Percentiles rank a stretch among this genome's conserved stretches.
Conservation (phyloP, 2,797 vertebrate genomes). For the Bradypodion ventrale region DNA sequence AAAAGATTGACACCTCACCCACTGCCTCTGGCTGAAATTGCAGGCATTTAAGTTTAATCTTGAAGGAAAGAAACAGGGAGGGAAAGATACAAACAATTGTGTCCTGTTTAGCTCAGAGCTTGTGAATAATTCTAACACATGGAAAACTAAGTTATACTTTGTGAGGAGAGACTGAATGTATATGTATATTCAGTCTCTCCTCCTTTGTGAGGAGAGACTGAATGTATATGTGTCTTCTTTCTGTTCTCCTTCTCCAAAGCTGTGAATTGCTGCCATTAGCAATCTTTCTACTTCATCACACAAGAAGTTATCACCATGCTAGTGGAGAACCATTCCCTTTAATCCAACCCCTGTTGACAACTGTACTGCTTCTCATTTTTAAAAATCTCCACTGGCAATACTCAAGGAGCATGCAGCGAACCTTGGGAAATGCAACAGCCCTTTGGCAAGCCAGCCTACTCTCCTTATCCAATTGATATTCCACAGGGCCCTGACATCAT, state of each 20-base stretch:
- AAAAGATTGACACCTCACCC: too few species aligned
- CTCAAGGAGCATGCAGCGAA: background rate
- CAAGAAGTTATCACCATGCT: background rate
- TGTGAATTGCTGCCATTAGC: background rate
- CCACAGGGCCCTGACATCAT: background rate
- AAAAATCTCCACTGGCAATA: background rate
- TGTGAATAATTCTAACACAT: background rate
- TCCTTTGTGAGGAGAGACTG: too few species aligned
- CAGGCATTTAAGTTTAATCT: background rate
- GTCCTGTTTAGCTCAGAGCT: background rate
- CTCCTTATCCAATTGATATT: background rate
- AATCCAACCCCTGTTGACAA: background rate
- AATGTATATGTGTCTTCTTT: background rate
- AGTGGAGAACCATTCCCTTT: background rate
- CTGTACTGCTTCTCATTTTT: background rate
- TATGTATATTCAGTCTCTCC: too few species aligned
- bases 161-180: too few species aligned
- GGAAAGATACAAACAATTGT: background rate
- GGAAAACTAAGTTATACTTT: too few species aligned
- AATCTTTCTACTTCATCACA: background rate
- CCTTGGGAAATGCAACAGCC: background rate
- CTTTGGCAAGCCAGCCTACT: background rate
- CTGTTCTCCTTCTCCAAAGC: background rate
- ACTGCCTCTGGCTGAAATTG: too few species aligned
- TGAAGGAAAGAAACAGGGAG: background rate